Evolutionary conservation across 2,888 invertebrate genomes (phyloP).

Genomic region (Callyntrura guangdongensis): DNA sequence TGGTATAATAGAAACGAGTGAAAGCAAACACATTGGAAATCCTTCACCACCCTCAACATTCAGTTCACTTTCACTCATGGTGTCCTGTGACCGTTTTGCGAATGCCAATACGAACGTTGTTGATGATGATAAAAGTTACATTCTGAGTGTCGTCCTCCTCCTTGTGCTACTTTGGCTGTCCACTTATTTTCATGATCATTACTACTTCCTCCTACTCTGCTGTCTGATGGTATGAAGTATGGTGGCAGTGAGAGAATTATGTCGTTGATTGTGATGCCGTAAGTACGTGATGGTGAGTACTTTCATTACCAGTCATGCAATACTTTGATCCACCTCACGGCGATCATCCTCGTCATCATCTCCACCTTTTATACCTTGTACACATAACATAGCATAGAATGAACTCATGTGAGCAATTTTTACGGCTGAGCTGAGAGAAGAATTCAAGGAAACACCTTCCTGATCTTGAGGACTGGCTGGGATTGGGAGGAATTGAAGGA

Average conservation of each 20-base stretch:
- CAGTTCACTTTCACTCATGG: neutral
- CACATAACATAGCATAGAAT: neutral
- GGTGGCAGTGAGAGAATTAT: neutral
- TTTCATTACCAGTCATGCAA: no score
- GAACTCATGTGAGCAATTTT: constrained; percentile 25
- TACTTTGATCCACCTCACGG: neutral
- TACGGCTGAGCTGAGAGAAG: neutral
- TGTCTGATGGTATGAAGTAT: constrained; percentile 6
- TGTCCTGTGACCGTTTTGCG: neutral
- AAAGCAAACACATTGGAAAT: neutral
- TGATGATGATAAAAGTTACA: neutral
- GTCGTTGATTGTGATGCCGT: no score
- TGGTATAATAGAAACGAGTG: neutral
- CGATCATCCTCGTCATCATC: neutral
- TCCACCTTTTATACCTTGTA: neutral
- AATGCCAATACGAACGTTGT: neutral
- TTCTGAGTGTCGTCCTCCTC: neutral
- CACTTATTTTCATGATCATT: constrained; percentile 28
- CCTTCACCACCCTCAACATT: neutral
- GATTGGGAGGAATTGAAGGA: constrained; percentile 78
- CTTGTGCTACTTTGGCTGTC: neutral
- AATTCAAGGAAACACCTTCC: constrained; percentile 71
- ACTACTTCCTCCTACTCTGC: neutral
- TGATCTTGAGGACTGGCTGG: constrained; percentile 73
- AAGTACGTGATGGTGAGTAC: neutral